phyloP scores from a whole-genome alignment of 2,113 vertebrate genomes.

The Grammomys dolichurus region DNA sequence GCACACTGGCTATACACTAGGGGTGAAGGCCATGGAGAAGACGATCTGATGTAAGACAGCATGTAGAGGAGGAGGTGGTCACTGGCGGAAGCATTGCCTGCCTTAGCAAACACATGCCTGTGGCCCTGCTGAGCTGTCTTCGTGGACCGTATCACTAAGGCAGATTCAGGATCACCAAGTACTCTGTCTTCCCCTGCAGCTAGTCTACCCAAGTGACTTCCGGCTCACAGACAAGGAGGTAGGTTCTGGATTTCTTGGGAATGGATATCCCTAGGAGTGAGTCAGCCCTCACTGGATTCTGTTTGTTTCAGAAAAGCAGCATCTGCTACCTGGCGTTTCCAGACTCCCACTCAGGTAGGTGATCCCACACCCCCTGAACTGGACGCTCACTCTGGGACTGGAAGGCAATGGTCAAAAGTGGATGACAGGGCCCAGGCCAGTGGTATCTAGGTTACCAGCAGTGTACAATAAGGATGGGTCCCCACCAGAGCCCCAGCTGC shows the following conservation, averaged over 20 bases:
- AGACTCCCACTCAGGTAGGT: constrained; percentile 97
- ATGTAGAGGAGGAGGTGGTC: fast-evolving
- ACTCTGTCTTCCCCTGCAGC: constrained; percentile 85
- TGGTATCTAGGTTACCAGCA: too few relatives aligned
- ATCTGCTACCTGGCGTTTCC: constrained; percentile 98
- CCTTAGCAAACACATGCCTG: fast-evolving
- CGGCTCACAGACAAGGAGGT: constrained; percentile 97
- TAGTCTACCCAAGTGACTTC: constrained; percentile 93
- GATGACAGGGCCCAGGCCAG: not conserved
- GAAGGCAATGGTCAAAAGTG: too few relatives aligned
- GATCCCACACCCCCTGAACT: fast-evolving
- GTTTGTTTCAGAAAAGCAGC: constrained; percentile 92
- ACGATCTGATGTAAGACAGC: not conserved
- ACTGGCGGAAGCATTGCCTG: not conserved
- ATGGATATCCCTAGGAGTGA: fast-evolving
- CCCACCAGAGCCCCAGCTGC: fast-evolving
- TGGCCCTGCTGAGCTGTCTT: not conserved
- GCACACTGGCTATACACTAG: not conserved
- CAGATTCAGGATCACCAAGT: not conserved
- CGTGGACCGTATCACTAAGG: fast-evolving
- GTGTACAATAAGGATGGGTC: not conserved
- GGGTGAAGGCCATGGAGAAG: fast-evolving
- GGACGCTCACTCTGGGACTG: not conserved
- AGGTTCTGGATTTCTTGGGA: not conserved
- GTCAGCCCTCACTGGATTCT: not conserved